Conservation (phyloP, 2,797 vertebrate genomes). For the Pangasius sanitwongsei region DNA sequence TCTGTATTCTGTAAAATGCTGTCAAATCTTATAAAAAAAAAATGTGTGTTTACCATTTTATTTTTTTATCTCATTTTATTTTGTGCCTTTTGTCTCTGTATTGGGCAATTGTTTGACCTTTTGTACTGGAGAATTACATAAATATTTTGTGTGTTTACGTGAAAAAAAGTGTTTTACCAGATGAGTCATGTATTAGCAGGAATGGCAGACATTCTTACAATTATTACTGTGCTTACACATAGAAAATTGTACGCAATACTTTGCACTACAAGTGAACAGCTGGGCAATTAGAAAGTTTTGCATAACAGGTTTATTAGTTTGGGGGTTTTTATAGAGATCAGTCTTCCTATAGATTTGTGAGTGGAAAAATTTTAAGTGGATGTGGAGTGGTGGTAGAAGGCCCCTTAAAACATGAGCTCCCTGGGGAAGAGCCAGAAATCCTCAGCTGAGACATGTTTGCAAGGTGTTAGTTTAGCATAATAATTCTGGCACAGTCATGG, state of each 20-base stretch:
- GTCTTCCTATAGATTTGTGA: neutral
- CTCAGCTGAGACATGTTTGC: neutral
- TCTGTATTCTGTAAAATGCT: neutral
- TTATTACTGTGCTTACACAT: neutral
- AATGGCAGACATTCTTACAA: neutral
- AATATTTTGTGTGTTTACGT: neutral
- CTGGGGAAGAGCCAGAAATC: neutral
- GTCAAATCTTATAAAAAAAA: neutral
- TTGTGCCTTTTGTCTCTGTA: neutral
- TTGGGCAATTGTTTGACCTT: neutral
- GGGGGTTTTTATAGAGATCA: neutral
- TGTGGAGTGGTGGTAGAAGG: neutral
- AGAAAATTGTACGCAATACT: neutral
- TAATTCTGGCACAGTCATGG: conserved; percentile 1
- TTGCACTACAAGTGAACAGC: neutral
- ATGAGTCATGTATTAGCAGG: neutral
- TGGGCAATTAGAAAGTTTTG: neutral
- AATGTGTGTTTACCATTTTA: neutral
- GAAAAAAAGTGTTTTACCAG: neutral
- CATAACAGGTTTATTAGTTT: neutral
- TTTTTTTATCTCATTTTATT: neutral
- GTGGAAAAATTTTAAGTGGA: neutral
- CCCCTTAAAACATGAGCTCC: neutral
- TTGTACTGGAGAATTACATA: neutral
- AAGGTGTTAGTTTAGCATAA: conserved; percentile 1